Conservation (phyloP, 2,888 invertebrate species). For the Lasioglossum figueresi region DNA sequence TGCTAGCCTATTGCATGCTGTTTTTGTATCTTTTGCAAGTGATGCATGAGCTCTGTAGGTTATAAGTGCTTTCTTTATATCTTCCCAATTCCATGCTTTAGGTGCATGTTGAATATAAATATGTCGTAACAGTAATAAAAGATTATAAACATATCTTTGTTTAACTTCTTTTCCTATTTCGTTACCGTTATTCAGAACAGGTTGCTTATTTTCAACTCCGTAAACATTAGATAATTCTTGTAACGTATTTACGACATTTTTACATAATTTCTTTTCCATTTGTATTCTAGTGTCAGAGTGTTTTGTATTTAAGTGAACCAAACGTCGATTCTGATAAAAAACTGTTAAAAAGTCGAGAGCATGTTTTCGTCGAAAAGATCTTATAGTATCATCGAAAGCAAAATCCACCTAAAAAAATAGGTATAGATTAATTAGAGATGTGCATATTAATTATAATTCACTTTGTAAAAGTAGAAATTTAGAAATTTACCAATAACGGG, state of each 20-base stretch:
- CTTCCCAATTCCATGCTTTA: constrained; percentile 83
- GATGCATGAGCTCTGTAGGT: constrained; percentile 81
- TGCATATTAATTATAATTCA: neutral
- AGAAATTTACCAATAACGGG: constrained; percentile 84
- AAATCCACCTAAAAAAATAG: constrained; percentile 82
- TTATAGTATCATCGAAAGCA: constrained; percentile 86
- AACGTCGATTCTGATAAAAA: constrained; percentile 87
- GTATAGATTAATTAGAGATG: constrained; percentile 11
- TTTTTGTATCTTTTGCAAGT: constrained; percentile 84
- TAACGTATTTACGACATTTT: constrained; percentile 83
- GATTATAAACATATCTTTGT: constrained; percentile 86
- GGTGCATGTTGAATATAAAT: constrained; percentile 77
- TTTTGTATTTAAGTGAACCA: constrained; percentile 83
- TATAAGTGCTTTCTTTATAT: constrained; percentile 80
- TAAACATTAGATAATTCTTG: constrained; percentile 77
- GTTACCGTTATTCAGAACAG: constrained; percentile 34
- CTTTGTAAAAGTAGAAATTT: constrained; percentile 14
- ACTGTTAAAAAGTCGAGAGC: constrained; percentile 88
- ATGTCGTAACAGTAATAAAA: constrained; percentile 85
- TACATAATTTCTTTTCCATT: constrained; percentile 85
- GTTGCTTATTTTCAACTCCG: constrained; percentile 77
- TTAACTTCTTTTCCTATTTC: constrained; percentile 81
- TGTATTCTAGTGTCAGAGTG: constrained; percentile 80
- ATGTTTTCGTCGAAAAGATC: constrained; percentile 89
- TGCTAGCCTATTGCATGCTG: constrained; percentile 84